These are phyloP conservation scores for Sarotherodon lohbergeri DNA, from an alignment of 2,113 vertebrate genomes.

Conservation along the genomic window DNA sequence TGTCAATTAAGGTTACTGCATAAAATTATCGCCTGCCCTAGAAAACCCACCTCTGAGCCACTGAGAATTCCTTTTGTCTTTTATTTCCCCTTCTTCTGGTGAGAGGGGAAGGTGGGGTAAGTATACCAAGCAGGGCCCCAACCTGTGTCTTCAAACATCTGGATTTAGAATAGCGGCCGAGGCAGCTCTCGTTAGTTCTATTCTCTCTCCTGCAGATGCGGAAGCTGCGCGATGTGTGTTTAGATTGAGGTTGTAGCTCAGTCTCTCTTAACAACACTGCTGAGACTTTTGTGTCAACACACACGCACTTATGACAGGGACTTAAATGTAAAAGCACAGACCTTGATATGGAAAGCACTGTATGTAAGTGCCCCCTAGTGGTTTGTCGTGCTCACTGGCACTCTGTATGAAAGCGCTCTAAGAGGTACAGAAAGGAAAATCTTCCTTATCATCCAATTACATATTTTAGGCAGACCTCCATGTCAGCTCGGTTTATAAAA, in stretches of 20 bases:
- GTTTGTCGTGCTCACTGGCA: slow-evolving; percentile 22
- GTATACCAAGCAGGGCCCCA: not conserved
- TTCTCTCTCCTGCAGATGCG: slow-evolving; percentile 1
- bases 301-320: not conserved
- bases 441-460: not conserved
- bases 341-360: slow-evolving; percentile 27
- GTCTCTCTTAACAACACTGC: not conserved
- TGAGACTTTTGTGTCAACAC: slow-evolving; percentile 15
- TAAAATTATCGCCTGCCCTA: slow-evolving; percentile 76
- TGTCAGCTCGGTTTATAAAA: not conserved
- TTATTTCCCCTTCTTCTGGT: not conserved
- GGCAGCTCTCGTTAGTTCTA: slow-evolving; percentile 4
- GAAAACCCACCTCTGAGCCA: slow-evolving; percentile 65
- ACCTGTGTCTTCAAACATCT: slow-evolving; percentile 10
- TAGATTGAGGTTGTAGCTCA: not conserved
- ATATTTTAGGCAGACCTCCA: not conserved
- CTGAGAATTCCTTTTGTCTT: slow-evolving; percentile 22
- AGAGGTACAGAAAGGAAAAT: not conserved
- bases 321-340: not conserved
- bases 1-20: slow-evolving; percentile 80
- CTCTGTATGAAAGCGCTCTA: not conserved
- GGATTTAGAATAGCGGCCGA: not conserved
- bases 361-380: slow-evolving; percentile 72
- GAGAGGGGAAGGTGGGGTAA: not conserved
- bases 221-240: slow-evolving; percentile 12